Evolutionary conservation across 37 sponge, comb jelly and placozoan species (phyloP).

Genomic region (Chondrosia reniformis): DNA sequence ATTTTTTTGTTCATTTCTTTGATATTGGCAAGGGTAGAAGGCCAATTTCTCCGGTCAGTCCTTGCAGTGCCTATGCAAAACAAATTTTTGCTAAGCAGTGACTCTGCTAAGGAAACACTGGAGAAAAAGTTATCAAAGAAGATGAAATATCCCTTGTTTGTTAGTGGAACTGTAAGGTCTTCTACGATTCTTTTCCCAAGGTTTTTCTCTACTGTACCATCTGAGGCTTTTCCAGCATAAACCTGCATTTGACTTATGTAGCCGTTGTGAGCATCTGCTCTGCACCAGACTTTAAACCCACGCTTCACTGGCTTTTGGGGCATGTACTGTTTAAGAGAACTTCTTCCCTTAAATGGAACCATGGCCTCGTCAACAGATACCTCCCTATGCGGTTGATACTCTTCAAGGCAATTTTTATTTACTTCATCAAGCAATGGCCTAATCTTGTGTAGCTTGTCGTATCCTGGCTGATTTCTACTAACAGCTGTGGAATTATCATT

Average conservation of each 20-base stretch:
- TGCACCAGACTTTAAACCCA: conserved; percentile 3
- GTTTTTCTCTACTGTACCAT: neutral
- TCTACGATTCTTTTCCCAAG: neutral
- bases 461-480: neutral
- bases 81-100: too few species aligned
- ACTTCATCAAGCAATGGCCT: neutral
- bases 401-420: neutral
- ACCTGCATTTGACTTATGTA: neutral
- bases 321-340: neutral
- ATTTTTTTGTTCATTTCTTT: too few species aligned
- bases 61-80: too few species aligned
- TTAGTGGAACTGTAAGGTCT: neutral
- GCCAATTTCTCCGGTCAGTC: too few species aligned
- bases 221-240: neutral
- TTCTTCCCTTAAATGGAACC: conserved; percentile 2
- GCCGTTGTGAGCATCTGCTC: neutral
- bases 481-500: neutral
- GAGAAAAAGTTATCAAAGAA: too few species aligned
- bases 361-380: conserved; percentile 11
- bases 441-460: conserved; percentile 2
- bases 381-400: neutral
- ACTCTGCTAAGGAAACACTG: too few species aligned
- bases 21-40: too few species aligned
- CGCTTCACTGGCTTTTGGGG: neutral
- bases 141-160: too few species aligned